These are phyloP conservation scores for Parazoanthus swiftii DNA, from an alignment of 92 coral and sea anemone genomes.

Conservation along the genomic window DNA sequence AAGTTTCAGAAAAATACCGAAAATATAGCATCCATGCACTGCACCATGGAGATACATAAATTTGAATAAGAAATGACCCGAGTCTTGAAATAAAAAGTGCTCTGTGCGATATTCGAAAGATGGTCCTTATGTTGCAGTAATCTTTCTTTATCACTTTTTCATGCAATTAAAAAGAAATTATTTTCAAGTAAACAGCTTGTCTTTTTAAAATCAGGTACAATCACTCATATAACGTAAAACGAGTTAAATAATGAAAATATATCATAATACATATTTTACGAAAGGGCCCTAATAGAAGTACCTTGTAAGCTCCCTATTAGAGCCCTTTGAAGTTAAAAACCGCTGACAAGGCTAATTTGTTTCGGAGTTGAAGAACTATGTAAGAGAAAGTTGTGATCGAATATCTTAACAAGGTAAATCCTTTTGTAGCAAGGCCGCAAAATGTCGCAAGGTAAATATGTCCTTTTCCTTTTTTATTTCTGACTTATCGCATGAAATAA, in stretches of 20 bases:
- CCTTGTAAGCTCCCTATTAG: not conserved
- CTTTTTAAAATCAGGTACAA: too few relatives aligned
- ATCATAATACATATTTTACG: too few relatives aligned
- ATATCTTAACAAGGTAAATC: not conserved
- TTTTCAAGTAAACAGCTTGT: not conserved
- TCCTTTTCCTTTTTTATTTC: not conserved
- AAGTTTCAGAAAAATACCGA: not conserved
- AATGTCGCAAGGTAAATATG: constrained; percentile 29
- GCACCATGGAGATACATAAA: constrained; percentile 42
- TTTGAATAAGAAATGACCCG: not conserved
- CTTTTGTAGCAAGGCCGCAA: not conserved
- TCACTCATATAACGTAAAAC: not conserved
- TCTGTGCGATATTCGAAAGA: constrained; percentile 4
- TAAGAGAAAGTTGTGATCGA: not conserved
- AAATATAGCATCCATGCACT: not conserved
- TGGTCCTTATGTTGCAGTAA: not conserved
- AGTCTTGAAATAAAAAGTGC: not conserved
- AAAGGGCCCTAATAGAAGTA: not conserved
- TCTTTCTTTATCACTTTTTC: not conserved
- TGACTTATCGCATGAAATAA: not conserved
- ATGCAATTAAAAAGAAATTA: not conserved
- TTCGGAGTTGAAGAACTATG: not conserved
- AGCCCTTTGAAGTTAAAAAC: not conserved
- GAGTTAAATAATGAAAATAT: not conserved
- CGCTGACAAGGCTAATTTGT: not conserved